Evolutionary conservation across 2,888 invertebrate species (phyloP).

Genomic region (Temnothorax rugatulus): DNA sequence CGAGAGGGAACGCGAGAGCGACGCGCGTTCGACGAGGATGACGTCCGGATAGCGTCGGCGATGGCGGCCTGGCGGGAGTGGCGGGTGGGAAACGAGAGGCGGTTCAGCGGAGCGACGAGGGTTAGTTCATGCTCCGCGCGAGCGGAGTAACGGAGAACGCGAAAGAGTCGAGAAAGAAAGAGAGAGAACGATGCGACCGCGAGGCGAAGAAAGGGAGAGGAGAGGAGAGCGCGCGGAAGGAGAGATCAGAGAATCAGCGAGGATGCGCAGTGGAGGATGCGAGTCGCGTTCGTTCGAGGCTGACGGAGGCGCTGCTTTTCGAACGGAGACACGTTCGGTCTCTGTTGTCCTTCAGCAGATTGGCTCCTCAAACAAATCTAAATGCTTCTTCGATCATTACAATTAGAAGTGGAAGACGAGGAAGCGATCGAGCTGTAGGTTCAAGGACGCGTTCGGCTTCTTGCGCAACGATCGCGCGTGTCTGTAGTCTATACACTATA

Average conservation of each 20-base stretch:
- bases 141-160: neutral
- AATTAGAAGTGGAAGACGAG: neutral
- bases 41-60: no score
- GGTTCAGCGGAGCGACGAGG: neutral
- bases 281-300: conserved; percentile 25
- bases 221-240: neutral
- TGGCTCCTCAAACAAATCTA: no score
- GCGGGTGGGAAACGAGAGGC: neutral
- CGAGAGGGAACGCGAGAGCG: conserved; percentile 28
- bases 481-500: no score
- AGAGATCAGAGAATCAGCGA: neutral
- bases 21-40: neutral
- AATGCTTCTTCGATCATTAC: no score
- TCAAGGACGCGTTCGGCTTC: neutral
- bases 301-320: conserved; percentile 54
- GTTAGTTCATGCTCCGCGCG: neutral
- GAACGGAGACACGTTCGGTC: neutral
- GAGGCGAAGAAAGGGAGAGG: neutral
- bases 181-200: neutral
- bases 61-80: no score
- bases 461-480: neutral
- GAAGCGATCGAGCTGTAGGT: neutral
- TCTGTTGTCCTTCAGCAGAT: no score
- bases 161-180: neutral
- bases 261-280: neutral